Evolutionary conservation across 2,888 invertebrate species (phyloP), one percentile per base, ranked within the genome.

Genomic region (Chymomyza amoena): DNA sequence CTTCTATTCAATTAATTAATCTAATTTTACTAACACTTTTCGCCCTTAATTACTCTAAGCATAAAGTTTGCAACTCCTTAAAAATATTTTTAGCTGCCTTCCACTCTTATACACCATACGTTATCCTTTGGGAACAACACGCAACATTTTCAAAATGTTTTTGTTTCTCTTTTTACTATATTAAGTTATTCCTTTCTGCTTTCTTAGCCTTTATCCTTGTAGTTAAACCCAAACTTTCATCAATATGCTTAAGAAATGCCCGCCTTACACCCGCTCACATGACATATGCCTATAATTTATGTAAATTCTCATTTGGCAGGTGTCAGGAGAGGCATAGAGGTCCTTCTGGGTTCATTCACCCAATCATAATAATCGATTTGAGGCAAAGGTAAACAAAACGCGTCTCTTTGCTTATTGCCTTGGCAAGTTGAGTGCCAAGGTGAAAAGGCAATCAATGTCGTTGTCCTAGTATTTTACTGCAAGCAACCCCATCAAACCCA

Each of bases 401-500:
- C 54, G 54, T 20, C 54, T 54, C 16, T 54, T 54, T n/a, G 18
- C 20, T 54, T n/a, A 54, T 16, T 54, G 54, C 20, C 20, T 20
- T 20, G 32, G 3, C 16, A 20, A 9, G 54, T 54, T 20, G 54
- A 54, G 54, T 25, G 57, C 25, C 54, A 79, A 83, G 83, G 83
- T 85, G 72, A 85, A 83, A 83, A 78, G 79, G 83, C 83, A 85
- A 85, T 83, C 83, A 85, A 83, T 80, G 85, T 83, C 70, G 79
- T 79, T 71, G 71, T 75, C 73, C 78, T 80, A 80, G 73, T 73
- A 75, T 61, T 69, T 70, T 36, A 60, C 56, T 69, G 63, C 6
- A 13, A 45, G 13, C 50, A 52, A 6, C 52, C 20, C 16, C 50
- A 32, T 50, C 61, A n/a, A n/a, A n/a, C 69, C 63, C 39, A 28